Conservation (phyloP, 1,140 invertebrate genomes). For the Ceratitis capitata region DNA sequence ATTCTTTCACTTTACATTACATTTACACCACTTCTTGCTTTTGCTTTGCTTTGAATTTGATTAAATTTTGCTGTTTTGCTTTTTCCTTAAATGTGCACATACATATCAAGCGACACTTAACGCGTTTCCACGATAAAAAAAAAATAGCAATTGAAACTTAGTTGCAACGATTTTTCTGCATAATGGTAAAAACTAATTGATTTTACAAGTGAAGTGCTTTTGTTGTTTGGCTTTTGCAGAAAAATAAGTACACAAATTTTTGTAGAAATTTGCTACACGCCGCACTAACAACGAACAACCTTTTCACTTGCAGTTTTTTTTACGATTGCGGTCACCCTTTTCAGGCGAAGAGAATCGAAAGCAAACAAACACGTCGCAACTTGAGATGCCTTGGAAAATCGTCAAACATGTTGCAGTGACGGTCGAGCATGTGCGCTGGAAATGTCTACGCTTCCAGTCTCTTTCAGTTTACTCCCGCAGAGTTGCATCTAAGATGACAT, state of each 20-base stretch:
- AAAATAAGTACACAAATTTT: conserved; percentile 33
- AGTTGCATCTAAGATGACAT: neutral
- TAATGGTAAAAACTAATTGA: neutral
- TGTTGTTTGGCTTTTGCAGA: conserved; percentile 29
- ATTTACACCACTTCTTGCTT: neutral
- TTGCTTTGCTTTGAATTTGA: neutral
- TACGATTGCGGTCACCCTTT: conserved; percentile 31
- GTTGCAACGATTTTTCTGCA: neutral
- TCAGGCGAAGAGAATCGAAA: neutral
- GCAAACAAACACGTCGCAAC: neutral
- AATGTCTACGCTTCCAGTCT: neutral
- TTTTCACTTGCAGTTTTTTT: conserved; percentile 20
- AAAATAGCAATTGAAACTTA: no score
- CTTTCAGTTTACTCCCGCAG: neutral
- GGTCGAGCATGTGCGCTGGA: neutral
- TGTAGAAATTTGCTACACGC: conserved; percentile 20
- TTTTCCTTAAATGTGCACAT: neutral
- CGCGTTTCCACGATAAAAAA: neutral
- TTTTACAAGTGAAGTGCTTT: conserved; percentile 22
- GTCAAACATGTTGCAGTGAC: neutral
- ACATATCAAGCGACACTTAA: neutral
- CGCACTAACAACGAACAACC: neutral
- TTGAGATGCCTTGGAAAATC: neutral
- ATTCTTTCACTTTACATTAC: conserved; percentile 1
- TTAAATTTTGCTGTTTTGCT: neutral